Evolutionary conservation across 2,113 vertebrate species (phyloP).

Genomic region (Psettodes erumei): DNA sequence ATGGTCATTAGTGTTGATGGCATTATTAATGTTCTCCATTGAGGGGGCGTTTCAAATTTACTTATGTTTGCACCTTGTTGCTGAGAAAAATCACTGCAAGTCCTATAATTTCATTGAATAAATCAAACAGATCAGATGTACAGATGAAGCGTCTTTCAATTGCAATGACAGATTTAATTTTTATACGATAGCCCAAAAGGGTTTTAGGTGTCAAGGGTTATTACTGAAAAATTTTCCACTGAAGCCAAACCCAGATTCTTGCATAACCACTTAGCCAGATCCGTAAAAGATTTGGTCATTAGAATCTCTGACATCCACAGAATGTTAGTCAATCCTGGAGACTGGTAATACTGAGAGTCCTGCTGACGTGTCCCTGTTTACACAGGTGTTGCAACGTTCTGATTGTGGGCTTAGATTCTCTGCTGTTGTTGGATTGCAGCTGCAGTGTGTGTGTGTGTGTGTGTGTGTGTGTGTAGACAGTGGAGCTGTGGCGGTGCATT

Average conservation of each 20-base stretch:
- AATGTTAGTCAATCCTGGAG: neutral
- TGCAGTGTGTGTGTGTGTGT: neutral
- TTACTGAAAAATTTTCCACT: constrained; percentile 10
- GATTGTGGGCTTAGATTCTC: constrained; percentile 42
- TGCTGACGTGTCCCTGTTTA: constrained; percentile 48
- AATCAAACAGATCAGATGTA: constrained; percentile 20
- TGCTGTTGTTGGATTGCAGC: constrained; percentile 17
- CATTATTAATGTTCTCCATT: constrained; percentile 33
- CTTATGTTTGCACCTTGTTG: constrained; percentile 9
- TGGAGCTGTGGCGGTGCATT: constrained; percentile 21
- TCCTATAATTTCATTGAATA: constrained; percentile 26
- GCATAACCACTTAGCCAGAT: constrained; percentile 13
- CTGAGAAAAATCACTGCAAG: constrained; percentile 5
- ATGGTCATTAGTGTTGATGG: constrained; percentile 46
- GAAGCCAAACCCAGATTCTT: constrained; percentile 16
- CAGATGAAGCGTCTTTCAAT: constrained; percentile 3
- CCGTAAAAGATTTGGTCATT: neutral
- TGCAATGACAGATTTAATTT: constrained; percentile 5
- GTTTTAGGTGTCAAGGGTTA: constrained; percentile 11
- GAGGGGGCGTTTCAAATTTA: constrained; percentile 27
- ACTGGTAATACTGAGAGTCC: constrained; percentile 15
- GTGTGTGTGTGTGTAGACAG: neutral
- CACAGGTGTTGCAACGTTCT: constrained; percentile 66
- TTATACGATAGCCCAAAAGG: neutral
- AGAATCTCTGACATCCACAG: neutral